Evolutionary conservation across 2,113 vertebrate species (phyloP).

Genomic region (Megalops atlanticus): DNA sequence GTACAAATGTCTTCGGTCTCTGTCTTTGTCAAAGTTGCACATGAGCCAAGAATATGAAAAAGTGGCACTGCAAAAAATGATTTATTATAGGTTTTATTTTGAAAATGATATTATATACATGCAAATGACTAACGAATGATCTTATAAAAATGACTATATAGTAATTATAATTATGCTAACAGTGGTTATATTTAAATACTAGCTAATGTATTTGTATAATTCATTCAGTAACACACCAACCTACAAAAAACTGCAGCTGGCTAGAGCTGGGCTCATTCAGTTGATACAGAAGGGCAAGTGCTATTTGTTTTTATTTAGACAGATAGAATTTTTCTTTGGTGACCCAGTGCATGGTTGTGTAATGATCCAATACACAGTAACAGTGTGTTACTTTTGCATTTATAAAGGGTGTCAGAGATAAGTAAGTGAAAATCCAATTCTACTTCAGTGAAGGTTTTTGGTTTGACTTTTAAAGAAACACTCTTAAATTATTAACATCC

Average conservation of each 20-base stretch:
- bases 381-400: constrained; percentile 16
- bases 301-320: constrained; percentile 10
- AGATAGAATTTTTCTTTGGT: background rate
- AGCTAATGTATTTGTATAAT: background rate
- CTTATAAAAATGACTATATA: too few relatives aligned
- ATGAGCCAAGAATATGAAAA: background rate
- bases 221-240: background rate
- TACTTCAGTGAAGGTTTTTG: background rate
- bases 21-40: background rate
- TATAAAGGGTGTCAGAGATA: background rate
- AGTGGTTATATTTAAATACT: too few relatives aligned
- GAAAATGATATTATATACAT: too few relatives aligned
- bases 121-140: too few relatives aligned
- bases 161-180: too few relatives aligned
- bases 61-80: background rate
- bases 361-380: constrained; percentile 7
- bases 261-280: background rate
- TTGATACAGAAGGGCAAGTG: background rate
- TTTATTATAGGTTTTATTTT: too few relatives aligned
- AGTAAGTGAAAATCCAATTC: background rate
- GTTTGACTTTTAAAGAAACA: constrained; percentile 29
- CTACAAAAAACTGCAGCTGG: background rate
- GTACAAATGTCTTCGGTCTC: background rate
- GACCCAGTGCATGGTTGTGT: too few relatives aligned
- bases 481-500: constrained; percentile 58